A percentile compares a stretch with the other conserved stretches of the same genome.
Evolutionary conservation across 2,888 invertebrate species (phyloP).

Genomic region (Acrocyrtus sp.): DNA sequence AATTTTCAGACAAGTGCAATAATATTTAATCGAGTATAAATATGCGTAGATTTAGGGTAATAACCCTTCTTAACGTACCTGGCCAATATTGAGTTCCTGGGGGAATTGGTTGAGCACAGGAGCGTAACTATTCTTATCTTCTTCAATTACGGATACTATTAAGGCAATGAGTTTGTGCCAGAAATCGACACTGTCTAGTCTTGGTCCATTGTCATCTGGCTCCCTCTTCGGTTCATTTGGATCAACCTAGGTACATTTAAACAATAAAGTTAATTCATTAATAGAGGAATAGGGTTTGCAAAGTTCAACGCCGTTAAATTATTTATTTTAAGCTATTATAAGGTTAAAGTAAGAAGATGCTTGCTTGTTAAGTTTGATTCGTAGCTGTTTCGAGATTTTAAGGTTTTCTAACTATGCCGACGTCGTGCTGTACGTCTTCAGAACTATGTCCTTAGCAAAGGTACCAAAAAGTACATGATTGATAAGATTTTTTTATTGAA

Average conservation of each 20-base stretch:
- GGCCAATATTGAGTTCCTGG: conserved; percentile 98
- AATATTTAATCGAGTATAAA: too few species aligned
- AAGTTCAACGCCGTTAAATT: background rate
- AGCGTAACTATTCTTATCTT: conserved; percentile 97
- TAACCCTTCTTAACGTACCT: conserved; percentile 70
- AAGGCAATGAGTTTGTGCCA: conserved; percentile 95
- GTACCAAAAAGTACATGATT: too few species aligned
- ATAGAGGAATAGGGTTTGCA: background rate
- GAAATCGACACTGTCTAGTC: conserved; percentile 70
- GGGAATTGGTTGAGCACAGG: conserved; percentile 99
- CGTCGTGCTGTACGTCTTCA: too few species aligned
- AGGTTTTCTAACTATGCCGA: too few species aligned
- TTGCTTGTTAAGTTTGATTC: too few species aligned
- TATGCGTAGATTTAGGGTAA: too few species aligned
- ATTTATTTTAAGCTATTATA: background rate
- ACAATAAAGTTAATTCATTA: too few species aligned
- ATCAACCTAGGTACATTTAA: conserved; percentile 85
- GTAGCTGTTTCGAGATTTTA: too few species aligned
- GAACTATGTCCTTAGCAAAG: too few species aligned
- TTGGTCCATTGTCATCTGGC: conserved; percentile 70
- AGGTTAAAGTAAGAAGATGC: too few species aligned
- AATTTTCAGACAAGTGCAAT: too few species aligned
- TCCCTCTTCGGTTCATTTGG: conserved; percentile 90
- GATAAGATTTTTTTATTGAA: too few species aligned
- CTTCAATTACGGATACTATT: conserved; percentile 98